phyloP scores from a whole-genome alignment of 2,797 vertebrate species.

The Protosalanx chinensis region DNA sequence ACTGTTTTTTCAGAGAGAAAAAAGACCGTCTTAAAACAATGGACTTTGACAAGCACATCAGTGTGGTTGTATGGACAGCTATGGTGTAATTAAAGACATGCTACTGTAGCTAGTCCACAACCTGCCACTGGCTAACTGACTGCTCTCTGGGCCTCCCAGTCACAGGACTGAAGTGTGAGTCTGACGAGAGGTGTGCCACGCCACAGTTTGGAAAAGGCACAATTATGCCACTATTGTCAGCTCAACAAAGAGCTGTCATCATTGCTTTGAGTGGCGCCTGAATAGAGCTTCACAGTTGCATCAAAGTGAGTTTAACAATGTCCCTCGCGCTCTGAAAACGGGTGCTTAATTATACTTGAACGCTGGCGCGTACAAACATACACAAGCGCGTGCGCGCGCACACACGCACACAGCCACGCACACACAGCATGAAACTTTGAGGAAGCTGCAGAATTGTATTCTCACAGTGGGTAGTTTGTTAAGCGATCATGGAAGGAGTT shows the following conservation, averaged over 20 bases:
- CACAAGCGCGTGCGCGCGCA: neutral
- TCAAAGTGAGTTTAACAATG: conserved; percentile 66
- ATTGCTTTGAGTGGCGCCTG: conserved; percentile 68
- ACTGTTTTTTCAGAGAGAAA: neutral
- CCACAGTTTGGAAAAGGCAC: conserved; percentile 59
- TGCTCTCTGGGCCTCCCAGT: conserved; percentile 31
- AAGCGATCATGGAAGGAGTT: neutral
- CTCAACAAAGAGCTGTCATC: conserved; percentile 68
- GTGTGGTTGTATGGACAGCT: conserved; percentile 7
- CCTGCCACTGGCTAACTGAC: conserved; percentile 20
- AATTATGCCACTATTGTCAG: conserved; percentile 68
- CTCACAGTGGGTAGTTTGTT: neutral
- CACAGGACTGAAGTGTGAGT: conserved; percentile 46
- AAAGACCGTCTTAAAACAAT: neutral
- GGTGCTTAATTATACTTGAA: conserved; percentile 72
- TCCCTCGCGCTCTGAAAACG: conserved; percentile 60
- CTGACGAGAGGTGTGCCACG: conserved; percentile 55
- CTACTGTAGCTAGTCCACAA: conserved; percentile 19
- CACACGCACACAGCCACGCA: neutral
- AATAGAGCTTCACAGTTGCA: conserved; percentile 72
- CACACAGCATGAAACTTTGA: neutral
- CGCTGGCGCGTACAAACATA: conserved; percentile 33
- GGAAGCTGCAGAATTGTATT: neutral
- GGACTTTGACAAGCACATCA: conserved; percentile 14
- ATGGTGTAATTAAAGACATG: conserved; percentile 37